phyloP scores from a whole-genome alignment of 2,888 invertebrate species.

The Chloromyia formosa region DNA sequence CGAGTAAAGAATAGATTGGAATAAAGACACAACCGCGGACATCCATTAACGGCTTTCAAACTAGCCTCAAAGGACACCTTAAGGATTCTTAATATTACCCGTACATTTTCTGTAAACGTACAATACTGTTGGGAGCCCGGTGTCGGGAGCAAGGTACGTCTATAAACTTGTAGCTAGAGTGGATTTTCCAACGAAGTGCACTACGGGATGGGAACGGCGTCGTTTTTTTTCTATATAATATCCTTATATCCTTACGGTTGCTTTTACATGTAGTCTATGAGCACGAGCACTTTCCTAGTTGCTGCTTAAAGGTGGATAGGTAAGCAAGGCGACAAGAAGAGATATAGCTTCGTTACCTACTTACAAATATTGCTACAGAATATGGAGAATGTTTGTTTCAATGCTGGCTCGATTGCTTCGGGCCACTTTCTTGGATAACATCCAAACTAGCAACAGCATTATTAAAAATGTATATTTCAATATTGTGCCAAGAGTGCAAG shows the following conservation, averaged over 20 bases:
- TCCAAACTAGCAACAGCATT: slow-evolving; percentile 10
- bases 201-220: background rate
- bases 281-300: no score
- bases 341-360: slow-evolving; percentile 16
- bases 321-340: background rate
- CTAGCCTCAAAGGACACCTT: slow-evolving; percentile 47
- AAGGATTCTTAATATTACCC: slow-evolving; percentile 38
- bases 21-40: slow-evolving; percentile 44
- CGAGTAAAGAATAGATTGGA: slow-evolving; percentile 26
- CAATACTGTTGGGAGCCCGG: slow-evolving; percentile 22
- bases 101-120: slow-evolving; percentile 21
- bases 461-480: slow-evolving; percentile 49
- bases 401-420: background rate
- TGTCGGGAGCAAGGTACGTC: background rate
- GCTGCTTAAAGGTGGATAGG: background rate
- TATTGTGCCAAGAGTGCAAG: slow-evolving; percentile 25
- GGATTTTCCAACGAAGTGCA: background rate
- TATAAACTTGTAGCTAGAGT: background rate
- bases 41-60: slow-evolving; percentile 48
- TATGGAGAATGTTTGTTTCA: slow-evolving; percentile 13
- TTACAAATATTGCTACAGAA: slow-evolving; percentile 12
- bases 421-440: slow-evolving; percentile 8
- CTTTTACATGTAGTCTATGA: no score
- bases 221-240: background rate
- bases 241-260: background rate